Conservation (phyloP, 2,888 invertebrate species). For the Hyposoter didymator region DNA sequence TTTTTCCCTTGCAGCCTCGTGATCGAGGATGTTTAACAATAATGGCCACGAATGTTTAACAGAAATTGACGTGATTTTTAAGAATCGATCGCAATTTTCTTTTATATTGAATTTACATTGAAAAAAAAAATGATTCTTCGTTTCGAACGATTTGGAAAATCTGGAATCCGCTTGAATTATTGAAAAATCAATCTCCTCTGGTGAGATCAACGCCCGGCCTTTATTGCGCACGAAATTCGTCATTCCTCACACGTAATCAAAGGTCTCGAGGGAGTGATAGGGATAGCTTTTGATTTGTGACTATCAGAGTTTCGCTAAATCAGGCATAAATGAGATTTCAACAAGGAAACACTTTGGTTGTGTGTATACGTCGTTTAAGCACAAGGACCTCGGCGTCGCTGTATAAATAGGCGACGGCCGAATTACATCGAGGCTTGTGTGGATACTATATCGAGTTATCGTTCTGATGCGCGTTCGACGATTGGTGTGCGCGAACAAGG, state of each 20-base stretch:
- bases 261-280: slow-evolving; percentile 4
- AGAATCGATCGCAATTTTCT: background rate
- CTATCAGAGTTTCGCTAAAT: slow-evolving; percentile 8
- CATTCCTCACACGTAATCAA: background rate
- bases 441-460: slow-evolving; percentile 6
- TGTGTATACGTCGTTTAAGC: slow-evolving; percentile 39
- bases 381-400: slow-evolving; percentile 28
- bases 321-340: background rate
- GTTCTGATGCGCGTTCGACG: background rate
- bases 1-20: background rate
- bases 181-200: background rate
- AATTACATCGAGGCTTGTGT: slow-evolving; percentile 35
- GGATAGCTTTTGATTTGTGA: slow-evolving; percentile 12
- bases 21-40: too few relatives aligned
- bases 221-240: background rate
- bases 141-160: background rate
- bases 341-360: background rate
- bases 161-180: background rate
- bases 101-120: background rate
- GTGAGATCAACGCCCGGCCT: background rate
- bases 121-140: background rate
- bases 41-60: too few relatives aligned
- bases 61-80: too few relatives aligned
- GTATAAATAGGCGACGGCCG: slow-evolving; percentile 32
- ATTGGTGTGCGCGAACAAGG: slow-evolving; percentile 11